phyloP scores from a whole-genome alignment of 2,888 invertebrate genomes.

The Argyra leucocephala region DNA sequence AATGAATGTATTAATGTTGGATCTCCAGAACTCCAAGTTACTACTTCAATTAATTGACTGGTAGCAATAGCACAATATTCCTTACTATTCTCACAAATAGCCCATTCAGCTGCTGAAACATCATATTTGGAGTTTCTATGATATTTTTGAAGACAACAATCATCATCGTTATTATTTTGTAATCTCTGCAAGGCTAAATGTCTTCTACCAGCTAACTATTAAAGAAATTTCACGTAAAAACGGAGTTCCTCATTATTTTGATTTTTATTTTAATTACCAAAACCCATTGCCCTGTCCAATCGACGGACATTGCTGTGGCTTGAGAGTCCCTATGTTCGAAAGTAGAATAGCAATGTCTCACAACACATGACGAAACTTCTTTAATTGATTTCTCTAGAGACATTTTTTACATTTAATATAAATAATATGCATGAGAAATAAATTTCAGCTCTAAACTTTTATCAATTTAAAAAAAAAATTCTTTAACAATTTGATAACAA shows the following conservation, averaged over 20 bases:
- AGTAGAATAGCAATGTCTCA: constrained; percentile 36
- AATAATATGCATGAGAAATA: no score
- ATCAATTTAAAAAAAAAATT: no score
- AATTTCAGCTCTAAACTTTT: no score
- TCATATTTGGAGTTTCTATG: constrained; percentile 87
- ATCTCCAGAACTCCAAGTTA: constrained; percentile 66
- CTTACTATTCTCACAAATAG: constrained; percentile 65
- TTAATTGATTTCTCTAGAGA: constrained; percentile 32
- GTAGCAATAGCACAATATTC: constrained; percentile 83
- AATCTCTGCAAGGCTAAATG: constrained; percentile 69
- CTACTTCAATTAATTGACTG: constrained; percentile 73
- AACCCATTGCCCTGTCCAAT: constrained; percentile 74
- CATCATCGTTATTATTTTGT: constrained; percentile 48
- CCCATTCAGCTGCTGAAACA: constrained; percentile 87
- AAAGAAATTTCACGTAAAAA: neutral
- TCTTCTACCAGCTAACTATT: constrained; percentile 39
- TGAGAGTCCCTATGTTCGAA: constrained; percentile 75
- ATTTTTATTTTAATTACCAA: constrained; percentile 60
- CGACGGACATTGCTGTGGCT: constrained; percentile 88
- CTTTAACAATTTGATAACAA: neutral
- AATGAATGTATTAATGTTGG: constrained; percentile 63
- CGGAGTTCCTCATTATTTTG: neutral
- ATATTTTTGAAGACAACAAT: constrained; percentile 59
- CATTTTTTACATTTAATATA: constrained; percentile 25
- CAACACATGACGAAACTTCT: constrained; percentile 32